Evolutionary conservation across 1,140 invertebrate species (phyloP).

Genomic region (Argopecten irradians): DNA sequence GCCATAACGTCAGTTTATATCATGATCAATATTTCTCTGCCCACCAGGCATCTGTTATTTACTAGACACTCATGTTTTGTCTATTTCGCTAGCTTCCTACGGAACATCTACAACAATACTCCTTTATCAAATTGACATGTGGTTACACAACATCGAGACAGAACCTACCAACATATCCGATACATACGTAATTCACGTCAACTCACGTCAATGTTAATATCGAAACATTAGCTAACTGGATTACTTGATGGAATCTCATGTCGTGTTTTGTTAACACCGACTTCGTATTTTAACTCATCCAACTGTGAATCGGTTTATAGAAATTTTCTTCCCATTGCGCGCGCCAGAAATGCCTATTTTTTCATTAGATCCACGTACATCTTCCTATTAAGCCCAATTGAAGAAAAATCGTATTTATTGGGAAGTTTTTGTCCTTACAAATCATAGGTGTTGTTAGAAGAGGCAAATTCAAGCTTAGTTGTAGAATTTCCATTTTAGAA

Average conservation of each 20-base stretch:
- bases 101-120: background rate
- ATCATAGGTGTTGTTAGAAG: background rate
- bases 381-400: background rate
- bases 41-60: background rate
- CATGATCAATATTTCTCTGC: background rate
- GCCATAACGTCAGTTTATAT: background rate
- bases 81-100: background rate
- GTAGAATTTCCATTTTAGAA: background rate
- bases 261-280: background rate
- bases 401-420: background rate
- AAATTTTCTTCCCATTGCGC: background rate
- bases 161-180: background rate
- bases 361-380: background rate
- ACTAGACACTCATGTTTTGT: background rate
- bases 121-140: background rate
- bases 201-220: background rate
- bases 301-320: background rate
- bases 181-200: background rate
- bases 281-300: background rate
- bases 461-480: background rate
- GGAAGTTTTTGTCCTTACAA: too few relatives aligned
- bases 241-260: background rate
- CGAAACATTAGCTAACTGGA: background rate
- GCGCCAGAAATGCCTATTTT: background rate
- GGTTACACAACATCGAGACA: background rate